phyloP scores from a whole-genome alignment of 2,113 vertebrate species.

The Misgurnus mizolepis region DNA sequence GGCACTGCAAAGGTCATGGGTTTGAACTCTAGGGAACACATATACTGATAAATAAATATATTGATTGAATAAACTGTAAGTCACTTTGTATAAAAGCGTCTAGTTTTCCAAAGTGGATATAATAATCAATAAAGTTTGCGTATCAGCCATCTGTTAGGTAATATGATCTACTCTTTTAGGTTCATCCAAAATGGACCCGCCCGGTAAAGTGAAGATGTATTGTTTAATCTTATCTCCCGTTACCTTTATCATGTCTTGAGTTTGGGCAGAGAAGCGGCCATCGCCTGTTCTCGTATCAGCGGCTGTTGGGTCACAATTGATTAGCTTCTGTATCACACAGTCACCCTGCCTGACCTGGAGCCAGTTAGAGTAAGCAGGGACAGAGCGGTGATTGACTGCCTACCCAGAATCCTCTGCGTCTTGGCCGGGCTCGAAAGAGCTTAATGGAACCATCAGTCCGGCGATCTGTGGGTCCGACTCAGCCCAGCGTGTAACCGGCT shows the following conservation, averaged over 20 bases:
- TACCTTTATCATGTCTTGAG: slow-evolving; percentile 14
- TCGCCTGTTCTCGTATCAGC: slow-evolving; percentile 29
- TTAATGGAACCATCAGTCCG: slow-evolving; percentile 52
- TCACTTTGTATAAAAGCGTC: too few relatives aligned
- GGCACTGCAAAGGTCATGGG: too few relatives aligned
- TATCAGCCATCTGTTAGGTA: slow-evolving; percentile 1
- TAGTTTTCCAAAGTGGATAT: not conserved
- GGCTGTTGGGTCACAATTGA: slow-evolving; percentile 19
- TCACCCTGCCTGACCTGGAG: slow-evolving; percentile 15
- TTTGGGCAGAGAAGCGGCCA: not conserved
- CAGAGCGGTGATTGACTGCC: slow-evolving; percentile 44
- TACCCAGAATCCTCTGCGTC: slow-evolving; percentile 31
- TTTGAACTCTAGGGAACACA: too few relatives aligned
- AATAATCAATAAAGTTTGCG: slow-evolving; percentile 15
- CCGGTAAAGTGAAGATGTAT: slow-evolving; percentile 21
- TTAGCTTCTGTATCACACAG: slow-evolving; percentile 26
- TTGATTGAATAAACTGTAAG: too few relatives aligned
- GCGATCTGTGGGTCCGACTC: slow-evolving; percentile 32
- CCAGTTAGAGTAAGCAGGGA: not conserved
- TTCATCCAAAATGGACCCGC: not conserved
- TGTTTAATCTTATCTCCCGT: slow-evolving; percentile 10
- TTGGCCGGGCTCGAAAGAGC: slow-evolving; percentile 32
- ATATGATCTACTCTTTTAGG: not conserved
- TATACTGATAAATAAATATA: too few relatives aligned
- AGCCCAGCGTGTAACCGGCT: slow-evolving; percentile 43